Evolutionary conservation across 2,113 vertebrate genomes (phyloP).

Genomic region (Macquaria ambigua): DNA sequence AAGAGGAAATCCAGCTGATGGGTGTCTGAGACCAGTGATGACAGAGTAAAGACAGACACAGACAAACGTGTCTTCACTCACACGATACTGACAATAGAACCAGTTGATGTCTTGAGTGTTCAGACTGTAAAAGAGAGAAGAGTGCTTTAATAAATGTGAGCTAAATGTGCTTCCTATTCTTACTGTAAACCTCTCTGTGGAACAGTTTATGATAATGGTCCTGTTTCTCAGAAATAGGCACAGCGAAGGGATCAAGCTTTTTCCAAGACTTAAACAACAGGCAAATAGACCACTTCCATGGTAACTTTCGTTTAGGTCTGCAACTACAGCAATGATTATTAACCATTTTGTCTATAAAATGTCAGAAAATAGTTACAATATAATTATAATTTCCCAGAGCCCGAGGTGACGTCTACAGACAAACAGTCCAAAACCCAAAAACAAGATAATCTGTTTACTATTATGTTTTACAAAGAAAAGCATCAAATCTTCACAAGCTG

Average conservation of each 20-base stretch:
- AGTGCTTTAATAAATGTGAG: constrained; percentile 17
- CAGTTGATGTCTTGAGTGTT: constrained; percentile 41
- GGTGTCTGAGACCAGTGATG: constrained; percentile 71
- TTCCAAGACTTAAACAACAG: constrained; percentile 47
- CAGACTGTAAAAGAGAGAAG: constrained; percentile 9
- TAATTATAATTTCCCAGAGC: too few relatives aligned
- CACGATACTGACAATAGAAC: constrained; percentile 56
- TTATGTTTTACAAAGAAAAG: background rate
- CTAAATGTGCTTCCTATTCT: constrained; percentile 52
- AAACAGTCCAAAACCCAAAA: background rate
- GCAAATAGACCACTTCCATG: constrained; percentile 24
- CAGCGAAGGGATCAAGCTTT: constrained; percentile 47
- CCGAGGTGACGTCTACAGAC: background rate
- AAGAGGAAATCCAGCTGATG: constrained; percentile 76
- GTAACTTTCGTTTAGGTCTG: constrained; percentile 31
- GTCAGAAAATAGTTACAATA: background rate
- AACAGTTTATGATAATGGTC: constrained; percentile 28
- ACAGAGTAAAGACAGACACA: constrained; percentile 66
- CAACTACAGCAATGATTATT: background rate
- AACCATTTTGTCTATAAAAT: background rate
- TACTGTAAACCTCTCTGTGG: constrained; percentile 51
- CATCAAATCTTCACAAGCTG: background rate
- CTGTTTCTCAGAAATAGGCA: constrained; percentile 45
- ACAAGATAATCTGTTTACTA: background rate
- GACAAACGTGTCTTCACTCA: constrained; percentile 47